A percentile compares a stretch with the other conserved stretches of the same genome.
These are phyloP conservation scores for Nesospiza acunhae DNA, from an alignment of 2,113 vertebrate species.

Conservation along the genomic window DNA sequence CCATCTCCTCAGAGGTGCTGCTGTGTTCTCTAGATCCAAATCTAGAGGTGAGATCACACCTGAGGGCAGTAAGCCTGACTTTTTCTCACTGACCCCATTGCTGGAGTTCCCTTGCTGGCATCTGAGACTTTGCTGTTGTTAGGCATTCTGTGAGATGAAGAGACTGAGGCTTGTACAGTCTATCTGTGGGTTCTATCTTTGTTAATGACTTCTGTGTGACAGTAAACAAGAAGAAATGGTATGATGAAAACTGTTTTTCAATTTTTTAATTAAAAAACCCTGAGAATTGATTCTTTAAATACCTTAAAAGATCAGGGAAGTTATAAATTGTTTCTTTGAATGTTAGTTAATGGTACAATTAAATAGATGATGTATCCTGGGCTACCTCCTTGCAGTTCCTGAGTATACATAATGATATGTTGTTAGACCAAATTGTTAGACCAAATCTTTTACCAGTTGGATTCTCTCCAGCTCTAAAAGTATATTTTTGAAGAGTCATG, in stretches of 20 bases:
- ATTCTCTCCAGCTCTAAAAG: background rate
- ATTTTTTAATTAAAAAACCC: background rate
- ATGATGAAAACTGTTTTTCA: background rate
- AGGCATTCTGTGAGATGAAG: background rate
- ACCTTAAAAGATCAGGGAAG: background rate
- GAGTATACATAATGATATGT: background rate
- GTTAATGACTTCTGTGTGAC: background rate
- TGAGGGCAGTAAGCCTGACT: background rate
- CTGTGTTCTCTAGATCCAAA: background rate
- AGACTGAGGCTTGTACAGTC: background rate
- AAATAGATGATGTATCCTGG: background rate
- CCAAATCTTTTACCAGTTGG: background rate
- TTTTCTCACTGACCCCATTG: background rate
- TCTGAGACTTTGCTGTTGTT: background rate
- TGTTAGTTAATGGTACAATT: background rate
- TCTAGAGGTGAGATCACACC: background rate
- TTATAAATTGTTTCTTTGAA: background rate
- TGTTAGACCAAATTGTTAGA: background rate
- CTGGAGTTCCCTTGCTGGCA: background rate
- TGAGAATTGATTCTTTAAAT: background rate
- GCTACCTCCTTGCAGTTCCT: background rate
- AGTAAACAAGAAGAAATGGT: background rate
- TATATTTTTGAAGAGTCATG: background rate
- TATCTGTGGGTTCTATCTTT: background rate
- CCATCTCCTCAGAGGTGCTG: background rate